These are phyloP conservation scores for Lepus townsendii DNA, from an alignment of 2,797 vertebrate genomes.

Conservation along the genomic window DNA sequence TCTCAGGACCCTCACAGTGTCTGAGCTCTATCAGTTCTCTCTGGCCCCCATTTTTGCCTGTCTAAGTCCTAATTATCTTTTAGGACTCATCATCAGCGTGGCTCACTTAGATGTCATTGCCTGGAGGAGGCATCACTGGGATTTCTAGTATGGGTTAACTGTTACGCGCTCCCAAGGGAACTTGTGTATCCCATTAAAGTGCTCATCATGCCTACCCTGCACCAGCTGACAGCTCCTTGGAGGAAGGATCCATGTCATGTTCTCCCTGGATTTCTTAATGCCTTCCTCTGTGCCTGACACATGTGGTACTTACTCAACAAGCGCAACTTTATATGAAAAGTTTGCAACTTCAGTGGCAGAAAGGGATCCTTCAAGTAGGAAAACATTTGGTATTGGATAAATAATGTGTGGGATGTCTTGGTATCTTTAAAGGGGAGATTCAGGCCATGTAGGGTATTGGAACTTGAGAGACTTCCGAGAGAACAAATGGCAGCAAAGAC, in stretches of 20 bases:
- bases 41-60: background rate
- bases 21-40: background rate
- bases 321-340: background rate
- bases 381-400: background rate
- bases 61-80: background rate
- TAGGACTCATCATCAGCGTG: background rate
- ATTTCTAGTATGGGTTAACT: background rate
- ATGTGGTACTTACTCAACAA: background rate
- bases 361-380: conserved; percentile 28
- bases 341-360: background rate
- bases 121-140: background rate
- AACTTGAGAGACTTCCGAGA: background rate
- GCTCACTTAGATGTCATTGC: background rate
- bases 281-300: background rate
- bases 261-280: background rate
- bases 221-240: background rate
- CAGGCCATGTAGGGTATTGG: background rate
- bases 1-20: background rate
- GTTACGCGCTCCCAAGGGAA: background rate
- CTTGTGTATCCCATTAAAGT: background rate
- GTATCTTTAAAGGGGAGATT: background rate
- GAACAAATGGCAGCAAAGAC: background rate
- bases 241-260: background rate
- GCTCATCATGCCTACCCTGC: fast-evolving
- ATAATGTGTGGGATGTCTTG: background rate